Percentiles rank a stretch among this genome's conserved stretches.
These are phyloP conservation scores for Pantala flavescens DNA, from an alignment of 1,140 invertebrate genomes.

Conservation along the genomic window DNA sequence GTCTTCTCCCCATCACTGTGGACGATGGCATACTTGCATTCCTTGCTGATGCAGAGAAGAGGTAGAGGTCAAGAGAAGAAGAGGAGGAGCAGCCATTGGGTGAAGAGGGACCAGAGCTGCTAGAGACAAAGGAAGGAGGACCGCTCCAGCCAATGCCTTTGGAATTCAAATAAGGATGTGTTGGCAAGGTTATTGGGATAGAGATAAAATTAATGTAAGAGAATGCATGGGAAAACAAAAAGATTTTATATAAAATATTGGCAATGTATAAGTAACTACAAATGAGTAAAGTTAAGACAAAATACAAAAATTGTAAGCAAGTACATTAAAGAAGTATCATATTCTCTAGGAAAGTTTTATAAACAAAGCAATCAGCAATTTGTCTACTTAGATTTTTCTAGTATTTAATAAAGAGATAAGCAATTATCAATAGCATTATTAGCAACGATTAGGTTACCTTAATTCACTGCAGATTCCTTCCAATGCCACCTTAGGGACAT, in stretches of 20 bases:
- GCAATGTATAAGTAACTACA: too few relatives aligned
- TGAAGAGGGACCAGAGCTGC: conserved; percentile 51
- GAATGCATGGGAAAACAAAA: not conserved
- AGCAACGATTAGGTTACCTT: not conserved
- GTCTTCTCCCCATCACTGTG: conserved; percentile 46
- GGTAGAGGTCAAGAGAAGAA: conserved; percentile 26
- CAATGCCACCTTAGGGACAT: not conserved
- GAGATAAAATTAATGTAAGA: not conserved
- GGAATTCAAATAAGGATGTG: conserved; percentile 14
- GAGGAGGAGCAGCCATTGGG: conserved; percentile 46
- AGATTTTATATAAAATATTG: too few relatives aligned
- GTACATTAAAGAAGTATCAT: too few relatives aligned
- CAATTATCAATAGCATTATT: not conserved
- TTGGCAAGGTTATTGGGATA: conserved; percentile 8
- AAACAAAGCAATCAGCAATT: too few relatives aligned
- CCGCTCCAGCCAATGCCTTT: conserved; percentile 41
- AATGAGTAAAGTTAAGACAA: too few relatives aligned
- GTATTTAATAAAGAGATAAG: too few relatives aligned
- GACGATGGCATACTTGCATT: conserved; percentile 31
- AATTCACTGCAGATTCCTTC: not conserved
- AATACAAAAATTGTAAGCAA: too few relatives aligned
- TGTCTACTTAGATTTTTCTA: too few relatives aligned
- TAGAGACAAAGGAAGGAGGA: conserved; percentile 46
- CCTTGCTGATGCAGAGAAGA: conserved; percentile 3
- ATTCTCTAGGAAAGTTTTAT: too few relatives aligned